Conservation (phyloP, 1,140 invertebrate genomes). For the Teleopsis dalmanni region DNA sequence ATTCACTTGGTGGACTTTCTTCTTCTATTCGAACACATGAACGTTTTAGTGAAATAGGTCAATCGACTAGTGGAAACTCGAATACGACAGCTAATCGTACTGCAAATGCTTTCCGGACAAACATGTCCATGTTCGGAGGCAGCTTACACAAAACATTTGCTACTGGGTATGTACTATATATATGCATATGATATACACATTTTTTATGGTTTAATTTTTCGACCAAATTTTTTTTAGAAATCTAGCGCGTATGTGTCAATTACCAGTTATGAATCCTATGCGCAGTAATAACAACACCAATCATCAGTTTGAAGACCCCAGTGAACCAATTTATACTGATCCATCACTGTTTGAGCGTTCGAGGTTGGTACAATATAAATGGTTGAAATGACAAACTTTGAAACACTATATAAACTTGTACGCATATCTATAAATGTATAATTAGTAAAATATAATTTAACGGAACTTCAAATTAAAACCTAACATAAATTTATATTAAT, state of each 20-base stretch:
- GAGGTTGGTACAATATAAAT: slow-evolving; percentile 40
- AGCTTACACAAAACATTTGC: slow-evolving; percentile 55
- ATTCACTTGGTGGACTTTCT: slow-evolving; percentile 39
- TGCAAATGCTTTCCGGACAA: slow-evolving; percentile 37
- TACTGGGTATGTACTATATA: slow-evolving; percentile 44
- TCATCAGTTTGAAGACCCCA: slow-evolving; percentile 67
- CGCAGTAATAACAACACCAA: slow-evolving; percentile 21
- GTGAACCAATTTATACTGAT: slow-evolving; percentile 88
- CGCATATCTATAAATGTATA: neutral
- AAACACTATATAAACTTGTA: neutral
- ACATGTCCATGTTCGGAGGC: slow-evolving; percentile 52
- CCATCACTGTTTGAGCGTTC: slow-evolving; percentile 82
- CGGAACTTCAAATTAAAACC: neutral
- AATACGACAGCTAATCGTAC: slow-evolving; percentile 35
- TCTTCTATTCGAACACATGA: slow-evolving; percentile 43
- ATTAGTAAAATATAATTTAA: neutral
- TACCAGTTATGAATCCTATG: slow-evolving; percentile 44
- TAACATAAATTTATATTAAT: neutral
- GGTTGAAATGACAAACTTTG: neutral
- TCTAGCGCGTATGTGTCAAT: slow-evolving; percentile 43
- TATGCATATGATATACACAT: neutral
- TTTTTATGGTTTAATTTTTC: neutral
- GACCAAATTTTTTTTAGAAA: slow-evolving; percentile 25
- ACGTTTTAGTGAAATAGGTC: slow-evolving; percentile 37
- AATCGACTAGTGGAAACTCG: slow-evolving; percentile 25